Percentiles rank a stretch among this genome's conserved stretches.
phyloP scores from a whole-genome alignment of 2,113 vertebrate species.

The Craseonycteris thonglongyai region DNA sequence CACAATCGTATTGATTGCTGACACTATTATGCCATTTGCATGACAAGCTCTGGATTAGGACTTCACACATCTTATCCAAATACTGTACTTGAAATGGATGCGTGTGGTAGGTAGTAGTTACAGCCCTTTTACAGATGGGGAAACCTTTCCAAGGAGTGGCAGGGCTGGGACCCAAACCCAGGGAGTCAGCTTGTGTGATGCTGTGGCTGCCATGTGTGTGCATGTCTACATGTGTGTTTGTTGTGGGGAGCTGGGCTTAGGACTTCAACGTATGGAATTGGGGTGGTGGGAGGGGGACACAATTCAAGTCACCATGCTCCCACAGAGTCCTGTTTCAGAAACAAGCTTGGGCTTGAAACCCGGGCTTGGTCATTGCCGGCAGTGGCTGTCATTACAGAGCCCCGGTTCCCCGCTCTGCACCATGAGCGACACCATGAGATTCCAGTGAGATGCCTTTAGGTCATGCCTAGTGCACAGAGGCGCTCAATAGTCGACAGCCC shows the following conservation, averaged over 20 bases:
- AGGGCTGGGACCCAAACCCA: neutral
- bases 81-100: accelerated
- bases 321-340: neutral
- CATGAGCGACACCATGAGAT: neutral
- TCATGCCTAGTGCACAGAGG: accelerated
- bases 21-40: no score
- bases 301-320: no score
- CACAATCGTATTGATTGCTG: neutral
- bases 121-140: neutral
- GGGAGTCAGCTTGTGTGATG: accelerated
- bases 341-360: neutral
- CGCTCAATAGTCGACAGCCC: neutral
- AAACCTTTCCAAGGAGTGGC: neutral
- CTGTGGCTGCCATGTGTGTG: accelerated
- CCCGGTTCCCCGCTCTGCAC: neutral
- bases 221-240: accelerated
- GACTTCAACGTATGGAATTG: neutral
- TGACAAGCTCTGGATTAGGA: neutral
- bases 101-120: accelerated
- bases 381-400: neutral
- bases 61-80: neutral
- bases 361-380: neutral
- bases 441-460: neutral
- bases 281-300: neutral
- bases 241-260: neutral